Evolutionary conservation across 2,797 vertebrate species (phyloP).

Genomic region (Apogon hyalosoma): DNA sequence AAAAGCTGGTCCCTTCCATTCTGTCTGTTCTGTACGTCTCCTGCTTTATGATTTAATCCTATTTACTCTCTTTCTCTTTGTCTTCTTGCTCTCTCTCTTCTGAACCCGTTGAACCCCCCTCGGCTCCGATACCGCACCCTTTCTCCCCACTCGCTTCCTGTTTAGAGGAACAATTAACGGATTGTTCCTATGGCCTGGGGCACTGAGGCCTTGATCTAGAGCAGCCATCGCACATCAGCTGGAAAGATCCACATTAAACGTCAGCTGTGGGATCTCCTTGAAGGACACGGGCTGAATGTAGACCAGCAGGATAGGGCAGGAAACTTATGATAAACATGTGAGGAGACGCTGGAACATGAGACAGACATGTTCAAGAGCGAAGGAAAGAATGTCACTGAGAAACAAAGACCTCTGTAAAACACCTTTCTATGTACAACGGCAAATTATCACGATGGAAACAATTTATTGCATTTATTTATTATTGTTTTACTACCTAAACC

Average conservation of each 20-base stretch:
- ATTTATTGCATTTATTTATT: too few relatives aligned
- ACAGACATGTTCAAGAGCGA: background rate
- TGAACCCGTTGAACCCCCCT: constrained; percentile 72
- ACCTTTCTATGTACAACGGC: background rate
- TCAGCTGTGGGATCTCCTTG: constrained; percentile 21
- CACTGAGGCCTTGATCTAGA: constrained; percentile 61
- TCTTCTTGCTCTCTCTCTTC: constrained; percentile 19
- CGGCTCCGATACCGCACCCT: constrained; percentile 39
- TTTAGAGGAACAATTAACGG: constrained; percentile 77
- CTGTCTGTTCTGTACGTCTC: constrained; percentile 33
- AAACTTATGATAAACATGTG: constrained; percentile 10
- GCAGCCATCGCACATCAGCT: constrained; percentile 46
- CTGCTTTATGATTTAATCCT: constrained; percentile 59
- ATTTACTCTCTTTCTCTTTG: constrained; percentile 34
- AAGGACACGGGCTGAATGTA: constrained; percentile 12
- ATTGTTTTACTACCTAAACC: too few relatives aligned
- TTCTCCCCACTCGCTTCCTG: constrained; percentile 77
- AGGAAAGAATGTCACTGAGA: background rate
- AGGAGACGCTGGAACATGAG: background rate
- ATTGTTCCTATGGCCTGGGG: constrained; percentile 65
- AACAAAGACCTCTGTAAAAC: background rate
- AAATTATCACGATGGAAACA: too few relatives aligned
- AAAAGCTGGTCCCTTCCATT: constrained; percentile 6
- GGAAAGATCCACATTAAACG: constrained; percentile 49
- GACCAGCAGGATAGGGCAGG: constrained; percentile 11